A percentile compares a stretch with the other conserved stretches of the same genome.
Conservation (phyloP, 2,888 invertebrate genomes). For the Cataglyphis livida region DNA sequence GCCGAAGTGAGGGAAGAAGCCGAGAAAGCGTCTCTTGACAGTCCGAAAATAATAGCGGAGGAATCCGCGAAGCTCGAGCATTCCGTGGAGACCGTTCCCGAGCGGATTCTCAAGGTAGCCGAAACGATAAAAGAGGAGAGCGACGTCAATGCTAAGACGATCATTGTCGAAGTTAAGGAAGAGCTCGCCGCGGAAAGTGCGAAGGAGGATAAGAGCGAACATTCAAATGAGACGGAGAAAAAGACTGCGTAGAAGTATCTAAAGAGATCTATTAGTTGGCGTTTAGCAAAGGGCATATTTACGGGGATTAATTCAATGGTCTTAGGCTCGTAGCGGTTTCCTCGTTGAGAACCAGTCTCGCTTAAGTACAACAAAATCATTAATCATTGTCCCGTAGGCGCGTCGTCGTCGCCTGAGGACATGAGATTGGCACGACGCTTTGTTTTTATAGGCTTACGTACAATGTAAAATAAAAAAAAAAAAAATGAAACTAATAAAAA, state of each 20-base stretch:
- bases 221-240: conserved; percentile 8
- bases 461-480: conserved; percentile 69
- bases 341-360: conserved; percentile 78
- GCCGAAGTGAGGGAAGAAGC: conserved; percentile 51
- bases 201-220: conserved; percentile 46
- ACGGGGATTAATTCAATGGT: conserved; percentile 51
- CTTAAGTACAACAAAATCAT: conserved; percentile 63
- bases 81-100: conserved; percentile 83
- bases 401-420: conserved; percentile 17
- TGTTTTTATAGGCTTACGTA: conserved; percentile 63
- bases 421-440: conserved; percentile 43
- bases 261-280: conserved; percentile 20
- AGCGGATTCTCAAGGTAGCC: conserved; percentile 85
- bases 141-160: conserved; percentile 25
- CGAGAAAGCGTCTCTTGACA: conserved; percentile 59
- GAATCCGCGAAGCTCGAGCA: conserved; percentile 7
- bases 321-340: conserved; percentile 80
- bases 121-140: conserved; percentile 56
- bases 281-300: conserved; percentile 1
- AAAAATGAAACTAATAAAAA: conserved; percentile 58
- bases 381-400: conserved; percentile 50
- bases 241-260: conserved; percentile 28
- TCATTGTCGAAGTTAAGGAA: conserved; percentile 36
- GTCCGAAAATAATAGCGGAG: conserved; percentile 45
- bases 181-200: conserved; percentile 33